These are phyloP conservation scores for Harpagifer antarcticus DNA, from an alignment of 2,797 vertebrate species.

Conservation along the genomic window DNA sequence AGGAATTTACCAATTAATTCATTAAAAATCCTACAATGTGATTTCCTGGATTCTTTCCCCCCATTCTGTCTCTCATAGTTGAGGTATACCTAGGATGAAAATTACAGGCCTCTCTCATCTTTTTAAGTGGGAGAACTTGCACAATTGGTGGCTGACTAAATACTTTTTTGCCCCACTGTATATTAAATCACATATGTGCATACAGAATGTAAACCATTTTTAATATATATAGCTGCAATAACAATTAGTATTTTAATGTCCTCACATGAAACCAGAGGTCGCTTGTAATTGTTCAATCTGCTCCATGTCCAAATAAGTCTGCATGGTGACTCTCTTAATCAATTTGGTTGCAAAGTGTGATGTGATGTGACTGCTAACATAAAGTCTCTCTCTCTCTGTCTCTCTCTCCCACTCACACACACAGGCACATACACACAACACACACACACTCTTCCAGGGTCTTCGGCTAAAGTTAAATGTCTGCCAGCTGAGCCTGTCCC, in stretches of 20 bases:
- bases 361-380: constrained; percentile 84
- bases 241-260: constrained; percentile 45
- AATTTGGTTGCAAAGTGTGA: constrained; percentile 78
- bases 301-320: constrained; percentile 75
- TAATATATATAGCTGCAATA: constrained; percentile 13
- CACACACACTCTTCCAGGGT: constrained; percentile 45
- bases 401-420: background rate
- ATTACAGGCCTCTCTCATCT: no score
- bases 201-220: background rate
- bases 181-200: constrained; percentile 42
- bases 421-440: constrained; percentile 37
- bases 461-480: constrained; percentile 74
- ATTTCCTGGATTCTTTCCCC: no score
- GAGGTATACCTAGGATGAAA: no score
- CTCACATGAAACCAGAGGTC: constrained; percentile 48
- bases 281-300: constrained; percentile 62
- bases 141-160: no score
- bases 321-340: constrained; percentile 77
- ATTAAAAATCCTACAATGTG: no score
- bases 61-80: no score
- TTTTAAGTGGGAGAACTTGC: no score
- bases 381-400: constrained; percentile 43
- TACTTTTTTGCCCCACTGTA: no score
- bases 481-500: constrained; percentile 78
- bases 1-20: no score